Percentiles rank a stretch among this genome's conserved stretches.
Conservation (phyloP, 2,113 vertebrate genomes). For the Nerophis ophidion region DNA sequence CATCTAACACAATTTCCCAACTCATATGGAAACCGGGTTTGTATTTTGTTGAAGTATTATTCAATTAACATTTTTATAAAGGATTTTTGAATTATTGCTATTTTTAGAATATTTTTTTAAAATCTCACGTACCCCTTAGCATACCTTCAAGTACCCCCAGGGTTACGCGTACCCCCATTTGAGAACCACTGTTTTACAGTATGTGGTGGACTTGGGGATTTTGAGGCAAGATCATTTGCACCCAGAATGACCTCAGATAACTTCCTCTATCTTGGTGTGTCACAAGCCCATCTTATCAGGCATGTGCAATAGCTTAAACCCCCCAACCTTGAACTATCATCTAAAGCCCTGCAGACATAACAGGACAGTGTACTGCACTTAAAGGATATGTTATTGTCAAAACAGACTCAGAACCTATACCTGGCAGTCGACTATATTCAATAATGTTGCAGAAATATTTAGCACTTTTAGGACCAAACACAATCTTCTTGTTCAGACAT, state of each 20-base stretch:
- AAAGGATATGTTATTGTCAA: not conserved
- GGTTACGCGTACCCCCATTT: no score
- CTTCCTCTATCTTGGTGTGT: conserved; percentile 5
- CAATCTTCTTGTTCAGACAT: not conserved
- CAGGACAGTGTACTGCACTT: not conserved
- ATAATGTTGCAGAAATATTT: not conserved
- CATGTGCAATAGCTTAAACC: conserved; percentile 3
- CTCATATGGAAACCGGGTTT: no score
- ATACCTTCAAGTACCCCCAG: no score
- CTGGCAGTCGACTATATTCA: not conserved
- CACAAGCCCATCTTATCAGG: conserved; percentile 11
- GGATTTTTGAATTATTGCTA: no score
- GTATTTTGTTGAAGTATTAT: no score
- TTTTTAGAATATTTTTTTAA: no score
- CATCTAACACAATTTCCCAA: no score
- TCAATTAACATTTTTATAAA: no score
- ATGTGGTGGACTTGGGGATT: conserved; percentile 1
- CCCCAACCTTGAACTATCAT: conserved; percentile 34
- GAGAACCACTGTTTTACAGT: no score
- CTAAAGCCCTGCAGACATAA: conserved; percentile 27
- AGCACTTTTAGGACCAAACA: no score
- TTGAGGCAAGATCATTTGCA: conserved; percentile 1
- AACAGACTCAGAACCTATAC: not conserved
- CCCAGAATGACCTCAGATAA: conserved; percentile 24
- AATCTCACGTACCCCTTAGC: no score